A percentile compares a stretch with the other conserved stretches of the same genome.
These are phyloP conservation scores for Dynastes hyllus DNA, from an alignment of 2,888 invertebrate species.

Conservation along the genomic window DNA sequence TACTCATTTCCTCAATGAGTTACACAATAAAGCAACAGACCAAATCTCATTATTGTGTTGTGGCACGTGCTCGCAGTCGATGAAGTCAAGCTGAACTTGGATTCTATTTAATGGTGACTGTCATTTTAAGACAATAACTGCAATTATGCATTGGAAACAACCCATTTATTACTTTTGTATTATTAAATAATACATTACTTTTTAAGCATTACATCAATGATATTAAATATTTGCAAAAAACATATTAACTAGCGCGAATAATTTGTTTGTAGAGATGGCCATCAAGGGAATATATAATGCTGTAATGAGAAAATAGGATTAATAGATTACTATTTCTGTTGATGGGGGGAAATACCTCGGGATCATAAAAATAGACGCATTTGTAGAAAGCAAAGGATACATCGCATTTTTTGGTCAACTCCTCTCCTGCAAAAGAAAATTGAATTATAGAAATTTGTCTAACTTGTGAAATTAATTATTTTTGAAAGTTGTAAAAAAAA, in stretches of 20 bases:
- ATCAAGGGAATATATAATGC: constrained; percentile 27
- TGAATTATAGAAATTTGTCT: neutral
- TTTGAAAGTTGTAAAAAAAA: neutral
- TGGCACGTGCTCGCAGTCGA: neutral
- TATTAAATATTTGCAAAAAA: neutral
- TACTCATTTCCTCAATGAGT: too few relatives aligned
- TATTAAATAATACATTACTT: neutral
- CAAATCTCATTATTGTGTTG: too few relatives aligned
- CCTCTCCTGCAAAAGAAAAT: constrained; percentile 69
- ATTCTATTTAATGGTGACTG: neutral
- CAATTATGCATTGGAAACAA: neutral
- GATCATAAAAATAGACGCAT: constrained; percentile 73
- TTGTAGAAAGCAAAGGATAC: constrained; percentile 71
- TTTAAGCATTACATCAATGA: constrained; percentile 25
- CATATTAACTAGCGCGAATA: neutral
- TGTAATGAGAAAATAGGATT: constrained; percentile 5
- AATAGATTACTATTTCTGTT: neutral
- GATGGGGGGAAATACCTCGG: constrained; percentile 60
- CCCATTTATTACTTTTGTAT: constrained; percentile 15
- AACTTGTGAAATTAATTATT: neutral
- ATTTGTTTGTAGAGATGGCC: neutral
- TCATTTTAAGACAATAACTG: neutral
- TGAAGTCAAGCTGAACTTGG: neutral
- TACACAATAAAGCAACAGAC: too few relatives aligned
- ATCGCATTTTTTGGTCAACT: constrained; percentile 71